A percentile compares a stretch with the other conserved stretches of the same genome.
These are phyloP conservation scores for Urocitellus parryii DNA, from an alignment of 2,113 vertebrate species.

Conservation along the genomic window DNA sequence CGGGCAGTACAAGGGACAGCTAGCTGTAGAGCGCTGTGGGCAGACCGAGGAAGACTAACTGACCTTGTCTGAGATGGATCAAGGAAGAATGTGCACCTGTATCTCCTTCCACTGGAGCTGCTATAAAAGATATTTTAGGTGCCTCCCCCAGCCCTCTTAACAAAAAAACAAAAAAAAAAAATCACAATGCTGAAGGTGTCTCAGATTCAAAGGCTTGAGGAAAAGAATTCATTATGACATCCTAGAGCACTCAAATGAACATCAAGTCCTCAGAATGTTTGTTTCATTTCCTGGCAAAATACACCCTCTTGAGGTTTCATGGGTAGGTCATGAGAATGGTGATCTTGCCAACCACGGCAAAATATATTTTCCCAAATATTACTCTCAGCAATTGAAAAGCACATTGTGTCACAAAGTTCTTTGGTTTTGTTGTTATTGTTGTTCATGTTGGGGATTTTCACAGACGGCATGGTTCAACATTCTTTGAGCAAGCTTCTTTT, in stretches of 20 bases:
- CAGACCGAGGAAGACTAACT: background rate
- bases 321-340: background rate
- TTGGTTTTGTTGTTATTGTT: background rate
- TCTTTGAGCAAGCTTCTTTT: background rate
- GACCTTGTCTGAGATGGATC: accelerated
- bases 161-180: too few species aligned
- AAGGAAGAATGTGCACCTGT: background rate
- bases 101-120: background rate
- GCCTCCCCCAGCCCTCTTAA: background rate
- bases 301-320: background rate
- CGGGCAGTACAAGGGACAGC: accelerated
- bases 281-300: background rate
- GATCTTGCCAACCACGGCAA: background rate
- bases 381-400: background rate
- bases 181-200: background rate
- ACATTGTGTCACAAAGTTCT: background rate
- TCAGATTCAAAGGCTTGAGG: background rate
- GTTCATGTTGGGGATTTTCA: background rate
- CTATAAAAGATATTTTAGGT: background rate
- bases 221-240: background rate
- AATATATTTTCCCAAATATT: background rate
- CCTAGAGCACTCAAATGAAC: background rate
- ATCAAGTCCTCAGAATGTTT: background rate
- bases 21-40: background rate
- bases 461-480: background rate